Evolutionary conservation across 2,113 vertebrate genomes (phyloP).

Genomic region (Coregonus clupeaformis): DNA sequence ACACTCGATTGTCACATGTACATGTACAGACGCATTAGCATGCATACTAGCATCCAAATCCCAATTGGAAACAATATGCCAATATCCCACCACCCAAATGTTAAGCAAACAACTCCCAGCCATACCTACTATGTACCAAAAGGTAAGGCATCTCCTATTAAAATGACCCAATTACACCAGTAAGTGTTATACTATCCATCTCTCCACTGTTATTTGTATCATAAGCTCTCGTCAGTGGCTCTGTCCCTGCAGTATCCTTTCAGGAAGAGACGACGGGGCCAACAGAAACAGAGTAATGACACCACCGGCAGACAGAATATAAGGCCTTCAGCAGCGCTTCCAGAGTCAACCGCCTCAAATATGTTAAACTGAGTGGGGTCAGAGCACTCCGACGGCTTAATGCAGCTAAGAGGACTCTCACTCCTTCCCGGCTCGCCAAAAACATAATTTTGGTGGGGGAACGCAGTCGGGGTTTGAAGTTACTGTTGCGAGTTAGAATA

Average conservation of each 20-base stretch:
- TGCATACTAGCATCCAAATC: too few relatives aligned
- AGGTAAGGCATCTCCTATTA: neutral
- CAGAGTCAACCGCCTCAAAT: constrained; percentile 20
- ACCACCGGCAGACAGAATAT: constrained; percentile 12
- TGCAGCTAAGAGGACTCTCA: constrained; percentile 24
- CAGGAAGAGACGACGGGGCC: neutral
- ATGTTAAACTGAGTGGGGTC: constrained; percentile 17
- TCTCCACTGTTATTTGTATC: neutral
- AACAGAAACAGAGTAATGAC: constrained; percentile 11
- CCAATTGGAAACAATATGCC: too few relatives aligned
- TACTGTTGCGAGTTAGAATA: too few relatives aligned
- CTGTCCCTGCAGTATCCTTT: neutral
- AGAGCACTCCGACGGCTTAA: constrained; percentile 38
- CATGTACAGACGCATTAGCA: too few relatives aligned
- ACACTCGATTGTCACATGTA: too few relatives aligned
- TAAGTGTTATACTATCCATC: neutral
- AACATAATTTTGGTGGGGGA: too few relatives aligned
- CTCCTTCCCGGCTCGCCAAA: neutral
- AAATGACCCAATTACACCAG: neutral
- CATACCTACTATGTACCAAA: neutral
- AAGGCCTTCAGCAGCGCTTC: constrained; percentile 30
- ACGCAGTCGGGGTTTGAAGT: too few relatives aligned
- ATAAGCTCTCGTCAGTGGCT: neutral
- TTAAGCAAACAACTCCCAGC: neutral
- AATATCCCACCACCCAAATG: too few relatives aligned